phyloP scores from a whole-genome alignment of 2,888 invertebrate genomes.

The Trisateles emortualis region DNA sequence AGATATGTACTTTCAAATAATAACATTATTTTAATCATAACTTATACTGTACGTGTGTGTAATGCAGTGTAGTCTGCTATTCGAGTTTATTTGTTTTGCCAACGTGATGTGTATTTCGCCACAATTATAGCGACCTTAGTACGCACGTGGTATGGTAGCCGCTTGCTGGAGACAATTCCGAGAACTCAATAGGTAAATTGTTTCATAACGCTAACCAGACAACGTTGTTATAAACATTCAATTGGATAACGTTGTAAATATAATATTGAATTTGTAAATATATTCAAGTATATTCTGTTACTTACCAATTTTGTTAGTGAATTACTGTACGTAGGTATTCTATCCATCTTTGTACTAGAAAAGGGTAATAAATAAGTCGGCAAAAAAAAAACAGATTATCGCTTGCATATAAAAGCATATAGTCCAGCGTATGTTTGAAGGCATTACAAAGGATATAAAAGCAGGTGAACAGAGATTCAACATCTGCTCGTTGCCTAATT shows the following conservation, averaged over 20 bases:
- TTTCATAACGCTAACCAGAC: slow-evolving; percentile 50
- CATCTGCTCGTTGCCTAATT: slow-evolving; percentile 2
- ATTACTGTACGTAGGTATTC: too few species aligned
- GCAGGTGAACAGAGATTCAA: neutral
- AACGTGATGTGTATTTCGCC: slow-evolving; percentile 61
- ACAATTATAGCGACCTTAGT: slow-evolving; percentile 53
- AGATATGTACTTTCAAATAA: neutral
- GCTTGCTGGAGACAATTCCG: slow-evolving; percentile 64
- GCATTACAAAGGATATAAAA: neutral
- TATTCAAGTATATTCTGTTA: too few species aligned
- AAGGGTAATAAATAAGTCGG: too few species aligned
- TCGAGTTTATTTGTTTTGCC: slow-evolving; percentile 21
- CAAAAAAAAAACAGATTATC: neutral
- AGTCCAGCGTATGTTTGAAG: neutral
- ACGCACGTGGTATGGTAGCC: slow-evolving; percentile 62
- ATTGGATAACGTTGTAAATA: slow-evolving; percentile 23
- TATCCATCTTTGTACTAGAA: too few species aligned
- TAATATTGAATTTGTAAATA: neutral
- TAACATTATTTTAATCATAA: neutral
- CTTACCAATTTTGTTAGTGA: too few species aligned
- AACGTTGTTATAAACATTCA: slow-evolving; percentile 21
- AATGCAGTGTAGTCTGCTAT: neutral
- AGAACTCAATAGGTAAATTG: slow-evolving; percentile 61
- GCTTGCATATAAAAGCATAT: neutral
- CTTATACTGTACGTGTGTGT: neutral